Conservation (phyloP, 2,888 invertebrate species). For the Ichneumoninae sp. region DNA sequence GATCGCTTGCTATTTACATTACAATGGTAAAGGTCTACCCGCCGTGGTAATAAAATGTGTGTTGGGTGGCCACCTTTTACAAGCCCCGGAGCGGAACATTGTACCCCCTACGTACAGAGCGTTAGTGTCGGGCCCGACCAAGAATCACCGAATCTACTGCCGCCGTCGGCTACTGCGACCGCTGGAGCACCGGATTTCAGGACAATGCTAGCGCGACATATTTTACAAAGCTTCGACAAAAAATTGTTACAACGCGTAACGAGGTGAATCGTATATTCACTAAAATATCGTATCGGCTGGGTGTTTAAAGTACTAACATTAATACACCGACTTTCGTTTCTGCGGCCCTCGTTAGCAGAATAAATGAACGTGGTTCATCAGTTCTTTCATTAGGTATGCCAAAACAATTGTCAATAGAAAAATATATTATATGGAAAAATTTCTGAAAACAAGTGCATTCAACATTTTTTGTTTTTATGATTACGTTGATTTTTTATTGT, state of each 20-base stretch:
- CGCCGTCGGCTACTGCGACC: neutral
- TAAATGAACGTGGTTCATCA: neutral
- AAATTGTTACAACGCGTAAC: constrained; percentile 16
- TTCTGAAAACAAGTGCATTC: neutral
- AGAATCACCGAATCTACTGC: constrained; percentile 48
- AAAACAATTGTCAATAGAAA: neutral
- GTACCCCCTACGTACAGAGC: constrained; percentile 34
- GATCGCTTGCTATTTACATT: constrained; percentile 70
- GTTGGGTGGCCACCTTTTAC: constrained; percentile 68
- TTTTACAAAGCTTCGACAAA: constrained; percentile 9
- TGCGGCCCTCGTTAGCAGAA: neutral
- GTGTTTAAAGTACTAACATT: neutral
- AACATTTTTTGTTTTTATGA: neutral
- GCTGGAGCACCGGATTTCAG: constrained; percentile 44
- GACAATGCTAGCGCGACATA: constrained; percentile 38
- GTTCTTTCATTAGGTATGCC: neutral
- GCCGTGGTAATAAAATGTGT: constrained; percentile 68
- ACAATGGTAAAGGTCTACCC: constrained; percentile 70
- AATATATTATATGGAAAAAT: neutral
- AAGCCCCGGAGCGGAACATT: constrained; percentile 64
- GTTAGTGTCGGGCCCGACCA: constrained; percentile 5
- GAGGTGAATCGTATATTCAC: neutral
- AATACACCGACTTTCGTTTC: neutral
- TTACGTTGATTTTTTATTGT: neutral
- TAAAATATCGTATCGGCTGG: neutral